phyloP scores from a whole-genome alignment of 1,140 invertebrate species.

The Ladona fulva region DNA sequence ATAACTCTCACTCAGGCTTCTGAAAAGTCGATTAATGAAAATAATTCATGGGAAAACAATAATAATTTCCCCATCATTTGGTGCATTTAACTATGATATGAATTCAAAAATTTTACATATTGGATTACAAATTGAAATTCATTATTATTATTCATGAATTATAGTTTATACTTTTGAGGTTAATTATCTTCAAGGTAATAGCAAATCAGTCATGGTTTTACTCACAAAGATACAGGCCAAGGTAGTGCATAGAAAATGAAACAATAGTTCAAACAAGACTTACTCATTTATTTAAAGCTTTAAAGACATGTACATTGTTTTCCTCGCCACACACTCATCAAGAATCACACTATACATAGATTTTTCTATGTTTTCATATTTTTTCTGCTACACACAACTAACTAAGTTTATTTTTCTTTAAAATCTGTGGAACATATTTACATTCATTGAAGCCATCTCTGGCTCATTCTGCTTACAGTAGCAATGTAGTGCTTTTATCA shows the following conservation, averaged over 20 bases:
- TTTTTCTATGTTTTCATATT: not conserved
- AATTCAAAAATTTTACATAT: too few species aligned
- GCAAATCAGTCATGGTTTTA: too few species aligned
- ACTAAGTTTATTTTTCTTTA: not conserved
- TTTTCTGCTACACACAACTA: slow-evolving; percentile 6
- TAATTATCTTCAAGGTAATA: too few species aligned
- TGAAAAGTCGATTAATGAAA: too few species aligned
- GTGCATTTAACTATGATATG: too few species aligned
- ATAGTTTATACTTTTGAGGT: too few species aligned
- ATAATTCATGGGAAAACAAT: too few species aligned
- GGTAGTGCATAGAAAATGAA: not conserved
- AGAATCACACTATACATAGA: not conserved
- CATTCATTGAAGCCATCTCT: slow-evolving; percentile 4
- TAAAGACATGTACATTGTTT: slow-evolving; percentile 9
- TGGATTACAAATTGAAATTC: too few species aligned
- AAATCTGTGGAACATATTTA: slow-evolving; percentile 3
- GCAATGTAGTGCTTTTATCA: not conserved
- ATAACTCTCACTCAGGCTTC: too few species aligned
- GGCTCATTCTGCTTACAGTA: not conserved
- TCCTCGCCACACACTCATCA: not conserved
- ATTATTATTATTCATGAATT: too few species aligned
- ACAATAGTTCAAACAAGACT: not conserved
- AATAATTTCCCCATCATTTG: too few species aligned
- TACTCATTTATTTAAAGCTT: slow-evolving; percentile 10
- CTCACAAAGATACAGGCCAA: too few species aligned